Evolutionary conservation across 1,140 invertebrate species (phyloP).

Genomic region (Physella acuta): DNA sequence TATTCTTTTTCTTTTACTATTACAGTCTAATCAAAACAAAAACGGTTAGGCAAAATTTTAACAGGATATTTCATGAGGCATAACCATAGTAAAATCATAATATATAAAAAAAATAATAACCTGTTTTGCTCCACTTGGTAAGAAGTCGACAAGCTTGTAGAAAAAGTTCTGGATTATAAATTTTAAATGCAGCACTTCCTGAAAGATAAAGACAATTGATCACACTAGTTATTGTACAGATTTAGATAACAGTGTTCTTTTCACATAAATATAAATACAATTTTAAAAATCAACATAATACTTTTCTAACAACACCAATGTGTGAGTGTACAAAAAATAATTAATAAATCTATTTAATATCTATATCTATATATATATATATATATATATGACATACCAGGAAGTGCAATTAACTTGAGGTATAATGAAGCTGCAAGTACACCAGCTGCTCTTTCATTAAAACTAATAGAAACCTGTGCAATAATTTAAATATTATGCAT

Average conservation of each 20-base stretch:
- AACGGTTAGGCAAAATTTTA: neutral
- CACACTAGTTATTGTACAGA: no score
- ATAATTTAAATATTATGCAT: neutral
- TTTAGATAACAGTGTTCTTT: neutral
- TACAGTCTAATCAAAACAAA: neutral
- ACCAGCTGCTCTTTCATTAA: slow-evolving; percentile 7
- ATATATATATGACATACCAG: slow-evolving; percentile 12
- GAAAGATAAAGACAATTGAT: slow-evolving; percentile 1
- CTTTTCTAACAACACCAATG: neutral
- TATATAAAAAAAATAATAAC: neutral
- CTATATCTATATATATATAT: neutral
- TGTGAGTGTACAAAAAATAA: neutral
- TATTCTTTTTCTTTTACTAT: neutral
- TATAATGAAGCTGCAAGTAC: slow-evolving; percentile 18
- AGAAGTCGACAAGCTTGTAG: slow-evolving; percentile 20
- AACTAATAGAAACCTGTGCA: slow-evolving; percentile 11
- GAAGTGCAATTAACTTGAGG: slow-evolving; percentile 18
- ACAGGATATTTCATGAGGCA: neutral
- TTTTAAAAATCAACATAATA: neutral
- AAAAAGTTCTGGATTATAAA: slow-evolving; percentile 22
- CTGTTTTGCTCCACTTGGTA: slow-evolving; percentile 14
- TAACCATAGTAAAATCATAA: neutral
- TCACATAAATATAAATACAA: neutral
- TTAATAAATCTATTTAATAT: neutral
- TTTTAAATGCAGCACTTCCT: slow-evolving; percentile 25